These are phyloP conservation scores for Theretra japonica DNA, from an alignment of 2,888 invertebrate genomes.

Conservation along the genomic window DNA sequence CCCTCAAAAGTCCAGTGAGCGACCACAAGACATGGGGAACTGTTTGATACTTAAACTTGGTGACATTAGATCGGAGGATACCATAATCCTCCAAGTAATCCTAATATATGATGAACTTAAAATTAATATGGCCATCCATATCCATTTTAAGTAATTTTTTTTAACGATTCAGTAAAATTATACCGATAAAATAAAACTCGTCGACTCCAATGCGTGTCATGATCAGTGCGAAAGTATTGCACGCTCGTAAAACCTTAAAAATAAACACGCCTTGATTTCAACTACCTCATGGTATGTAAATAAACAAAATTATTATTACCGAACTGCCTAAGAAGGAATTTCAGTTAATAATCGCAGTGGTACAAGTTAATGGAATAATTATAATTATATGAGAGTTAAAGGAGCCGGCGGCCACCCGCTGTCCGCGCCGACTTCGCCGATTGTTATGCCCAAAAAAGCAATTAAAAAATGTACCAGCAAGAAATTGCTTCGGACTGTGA, in stretches of 20 bases:
- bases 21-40: too few species aligned
- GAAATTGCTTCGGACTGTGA: conserved; percentile 68
- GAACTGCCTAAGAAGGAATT: conserved; percentile 66
- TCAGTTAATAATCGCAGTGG: conserved; percentile 74
- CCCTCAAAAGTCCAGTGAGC: too few species aligned
- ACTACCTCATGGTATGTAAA: conserved; percentile 17
- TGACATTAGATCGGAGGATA: too few species aligned
- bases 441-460: conserved; percentile 80
- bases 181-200: neutral
- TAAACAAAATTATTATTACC: conserved; percentile 49
- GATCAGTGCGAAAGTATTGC: neutral
- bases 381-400: conserved; percentile 78
- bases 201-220: neutral
- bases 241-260: neutral
- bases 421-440: conserved; percentile 66
- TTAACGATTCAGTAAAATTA: neutral
- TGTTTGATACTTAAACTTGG: too few species aligned
- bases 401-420: conserved; percentile 80
- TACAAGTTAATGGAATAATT: conserved; percentile 82
- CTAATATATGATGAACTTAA: too few species aligned
- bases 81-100: too few species aligned
- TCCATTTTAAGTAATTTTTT: too few species aligned
- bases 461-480: conserved; percentile 75
- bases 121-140: too few species aligned
- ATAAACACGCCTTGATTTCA: neutral